Base-by-base conservation (phyloP, 92 coral and sea anemone genomes). In the Anthopleura xanthogrammica region DNA sequence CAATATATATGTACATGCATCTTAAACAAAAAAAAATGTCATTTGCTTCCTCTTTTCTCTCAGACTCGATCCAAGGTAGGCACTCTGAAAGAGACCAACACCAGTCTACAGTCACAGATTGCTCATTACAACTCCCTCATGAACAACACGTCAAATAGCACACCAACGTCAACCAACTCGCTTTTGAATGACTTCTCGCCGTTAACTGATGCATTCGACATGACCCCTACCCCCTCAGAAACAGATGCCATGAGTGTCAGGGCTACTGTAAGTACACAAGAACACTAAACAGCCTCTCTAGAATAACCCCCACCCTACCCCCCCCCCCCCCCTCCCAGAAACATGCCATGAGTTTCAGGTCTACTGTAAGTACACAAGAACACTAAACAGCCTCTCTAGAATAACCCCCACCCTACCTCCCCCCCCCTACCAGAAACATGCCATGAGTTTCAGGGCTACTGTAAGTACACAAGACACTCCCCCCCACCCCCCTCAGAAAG, bases 241-340 rank as follows among this genome's bases (percentile, higher is more conserved):
- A 91, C 98, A 39, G 99, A 97, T 82, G 92, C 99, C 7, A 94
- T 97, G 99, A 97, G 99, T 50, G 93, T 97, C 82, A 90, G 99
- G 80, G 99, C 99, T 57, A 97, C 99, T 43, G 99, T 97, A 86
- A 92, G 98, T 84, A 20, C 24, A 77, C 11, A 23, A 16, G 12
- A 58, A 58, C 2, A 58, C 3, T 5, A 16, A 19, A 19, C 5
- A 58, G 4, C n/a, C 5, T 14, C 64, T 17, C 13, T 58, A 12
- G 50, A 46, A 5, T 9, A 46, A 29, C 36, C 36, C 36, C 54
- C 54, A 50, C 2, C 0, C 54, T 50, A 0, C 54, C 54, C 54
- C 7, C 54, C 54, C 7, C 54, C 11, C 54, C 54, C 52, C 99
- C 75, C 98, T 93, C n/a, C 92, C 98, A 16, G 99, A 97, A 80